Evolutionary conservation across 2,797 vertebrate genomes (phyloP).

Genomic region (Trichosurus vulpecula): DNA sequence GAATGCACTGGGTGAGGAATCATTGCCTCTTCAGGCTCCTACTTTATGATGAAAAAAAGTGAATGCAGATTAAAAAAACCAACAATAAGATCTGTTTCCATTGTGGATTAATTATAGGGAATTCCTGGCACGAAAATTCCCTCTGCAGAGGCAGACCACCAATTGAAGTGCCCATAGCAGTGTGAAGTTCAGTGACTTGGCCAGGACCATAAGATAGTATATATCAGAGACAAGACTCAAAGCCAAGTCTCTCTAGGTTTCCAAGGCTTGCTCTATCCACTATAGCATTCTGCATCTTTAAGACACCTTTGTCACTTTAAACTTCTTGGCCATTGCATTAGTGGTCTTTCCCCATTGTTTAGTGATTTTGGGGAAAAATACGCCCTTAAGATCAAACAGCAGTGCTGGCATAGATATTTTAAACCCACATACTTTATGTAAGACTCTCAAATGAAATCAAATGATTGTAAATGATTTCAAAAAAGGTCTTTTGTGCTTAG

Average conservation of each 20-base stretch:
- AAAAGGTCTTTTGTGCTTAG: slow-evolving; percentile 18
- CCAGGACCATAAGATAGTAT: not conserved
- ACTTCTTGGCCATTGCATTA: not conserved
- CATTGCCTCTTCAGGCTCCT: not conserved
- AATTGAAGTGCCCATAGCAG: not conserved
- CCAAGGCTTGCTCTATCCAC: not conserved
- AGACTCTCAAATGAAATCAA: slow-evolving; percentile 6
- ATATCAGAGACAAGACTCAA: not conserved
- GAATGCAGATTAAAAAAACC: not conserved
- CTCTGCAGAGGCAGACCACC: not conserved
- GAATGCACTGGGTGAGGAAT: not conserved
- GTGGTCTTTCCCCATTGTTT: slow-evolving; percentile 2
- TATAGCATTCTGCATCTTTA: not conserved
- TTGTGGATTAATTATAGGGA: not conserved
- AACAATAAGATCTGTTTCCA: not conserved
- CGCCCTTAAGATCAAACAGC: slow-evolving; percentile 18
- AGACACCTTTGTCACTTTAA: slow-evolving; percentile 18
- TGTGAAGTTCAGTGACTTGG: not conserved
- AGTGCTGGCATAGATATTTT: not conserved
- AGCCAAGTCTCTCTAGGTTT: not conserved
- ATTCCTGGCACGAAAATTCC: not conserved
- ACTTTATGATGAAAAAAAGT: slow-evolving; percentile 29
- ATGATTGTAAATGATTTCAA: slow-evolving; percentile 41
- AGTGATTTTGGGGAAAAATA: not conserved
- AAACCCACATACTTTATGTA: not conserved